Base-by-base conservation (phyloP, 2,113 vertebrate species). In the Prolemur simus region DNA sequence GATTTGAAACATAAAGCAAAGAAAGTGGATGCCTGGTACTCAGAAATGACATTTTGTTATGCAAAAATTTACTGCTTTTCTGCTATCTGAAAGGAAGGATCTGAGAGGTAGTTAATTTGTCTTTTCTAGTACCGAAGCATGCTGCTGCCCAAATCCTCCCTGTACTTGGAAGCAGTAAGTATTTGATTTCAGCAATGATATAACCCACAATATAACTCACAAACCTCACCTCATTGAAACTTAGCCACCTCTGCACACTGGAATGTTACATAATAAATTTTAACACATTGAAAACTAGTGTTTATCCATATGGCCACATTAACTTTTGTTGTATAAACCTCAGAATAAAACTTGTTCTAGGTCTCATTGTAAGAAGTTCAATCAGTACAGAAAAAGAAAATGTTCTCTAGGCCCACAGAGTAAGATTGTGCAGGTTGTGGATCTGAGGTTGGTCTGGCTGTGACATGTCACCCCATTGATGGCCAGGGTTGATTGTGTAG, bases 11-110 rank as follows among this genome's bases (percentile, higher is more conserved):
- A 78, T 45, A 58, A 60, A 87, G 0, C 39, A 11, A 64, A 89
- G 77, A 78, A 63, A 88, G 88, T 54, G 76, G 21, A 60, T 25
- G 3, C 29, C 5, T 47, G 5, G 8, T 32, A 68, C 49, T 52
- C 68, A 76, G 37, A 83, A 96, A 56, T 54, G 34, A 77, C 76
- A 95, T 15, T 71, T 85, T 49, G 32, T 84, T 85, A 89, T 86
- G 14, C 1, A 54, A 74, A 45, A 94, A 49, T 86, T 60, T 29
- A n/a, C 21, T 63, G 27, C 17, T 18, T 52, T 42, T 21, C 14
- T 86, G 18, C 42, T 77, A 39, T 37, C 74, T 37, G 21, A 84
- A 89, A 78, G 49, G 32, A 77, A 69, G 11, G 56, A 54, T 52
- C 34, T 74, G 66, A 95, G 66, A 82, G 74, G 64, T 52, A 32